These are phyloP conservation scores for Pomacea maculata DNA, from an alignment of 1,140 invertebrate genomes.

Conservation along the genomic window DNA sequence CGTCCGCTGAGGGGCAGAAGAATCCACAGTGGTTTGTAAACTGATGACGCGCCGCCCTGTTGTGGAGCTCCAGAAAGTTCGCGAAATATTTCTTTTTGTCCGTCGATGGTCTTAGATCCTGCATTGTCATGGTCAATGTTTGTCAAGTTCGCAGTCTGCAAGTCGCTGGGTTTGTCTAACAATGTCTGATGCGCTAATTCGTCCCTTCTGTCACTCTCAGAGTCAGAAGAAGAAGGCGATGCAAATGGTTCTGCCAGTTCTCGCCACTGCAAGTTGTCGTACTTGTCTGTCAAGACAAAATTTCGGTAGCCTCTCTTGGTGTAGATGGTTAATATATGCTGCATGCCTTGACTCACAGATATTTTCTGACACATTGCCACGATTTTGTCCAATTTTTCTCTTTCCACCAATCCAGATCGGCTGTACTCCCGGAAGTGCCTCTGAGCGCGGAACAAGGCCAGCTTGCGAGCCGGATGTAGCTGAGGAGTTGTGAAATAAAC, in stretches of 20 bases:
- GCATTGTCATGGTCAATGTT: too few relatives aligned
- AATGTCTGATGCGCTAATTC: too few relatives aligned
- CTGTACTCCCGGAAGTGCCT: neutral
- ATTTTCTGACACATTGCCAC: neutral
- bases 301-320: neutral
- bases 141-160: too few relatives aligned
- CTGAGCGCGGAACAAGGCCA: neutral
- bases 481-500: neutral
- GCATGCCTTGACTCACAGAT: neutral
- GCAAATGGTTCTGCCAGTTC: neutral
- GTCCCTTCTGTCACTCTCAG: too few relatives aligned
- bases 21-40: neutral
- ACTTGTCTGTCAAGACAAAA: slow-evolving; percentile 1
- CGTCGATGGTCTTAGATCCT: too few relatives aligned
- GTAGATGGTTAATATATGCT: neutral
- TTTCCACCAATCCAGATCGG: neutral
- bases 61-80: too few relatives aligned
- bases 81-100: too few relatives aligned
- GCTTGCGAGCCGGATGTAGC: neutral
- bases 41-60: too few relatives aligned
- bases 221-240: neutral
- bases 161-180: too few relatives aligned
- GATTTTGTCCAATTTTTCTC: neutral
- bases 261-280: slow-evolving; percentile 5
- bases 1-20: slow-evolving; percentile 10